Evolutionary conservation across 2,888 invertebrate species (phyloP).

Genomic region (Kryphioiulus occultus): DNA sequence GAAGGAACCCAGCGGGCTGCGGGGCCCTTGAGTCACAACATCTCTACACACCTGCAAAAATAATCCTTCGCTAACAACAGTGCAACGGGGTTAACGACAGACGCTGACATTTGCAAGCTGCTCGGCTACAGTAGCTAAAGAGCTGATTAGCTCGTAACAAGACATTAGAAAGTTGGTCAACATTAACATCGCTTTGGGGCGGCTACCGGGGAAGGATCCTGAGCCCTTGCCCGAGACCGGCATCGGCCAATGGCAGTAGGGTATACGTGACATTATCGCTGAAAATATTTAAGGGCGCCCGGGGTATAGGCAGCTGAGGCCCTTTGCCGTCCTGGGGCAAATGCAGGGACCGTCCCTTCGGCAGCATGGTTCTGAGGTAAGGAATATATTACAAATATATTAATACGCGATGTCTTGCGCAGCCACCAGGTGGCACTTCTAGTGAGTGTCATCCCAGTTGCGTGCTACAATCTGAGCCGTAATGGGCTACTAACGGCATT

Average conservation of each 20-base stretch:
- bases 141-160: neutral
- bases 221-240: neutral
- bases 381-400: neutral
- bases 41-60: neutral
- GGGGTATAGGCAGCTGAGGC: neutral
- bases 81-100: neutral
- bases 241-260: neutral
- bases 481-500: too few species aligned
- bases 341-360: neutral
- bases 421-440: neutral
- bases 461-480: too few species aligned
- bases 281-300: neutral
- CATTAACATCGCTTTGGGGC: neutral
- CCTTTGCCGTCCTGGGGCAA: neutral
- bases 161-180: neutral
- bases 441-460: neutral
- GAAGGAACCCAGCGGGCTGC: neutral
- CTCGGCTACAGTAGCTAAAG: neutral
- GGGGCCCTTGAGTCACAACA: neutral
- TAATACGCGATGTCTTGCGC: neutral
- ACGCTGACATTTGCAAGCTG: neutral
- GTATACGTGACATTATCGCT: neutral
- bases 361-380: neutral
- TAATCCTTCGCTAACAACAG: neutral
- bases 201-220: neutral